Percentiles rank a stretch among this genome's conserved stretches.
Evolutionary conservation across 2,888 invertebrate species (phyloP).

Genomic region (Drosophila nr. fundita): DNA sequence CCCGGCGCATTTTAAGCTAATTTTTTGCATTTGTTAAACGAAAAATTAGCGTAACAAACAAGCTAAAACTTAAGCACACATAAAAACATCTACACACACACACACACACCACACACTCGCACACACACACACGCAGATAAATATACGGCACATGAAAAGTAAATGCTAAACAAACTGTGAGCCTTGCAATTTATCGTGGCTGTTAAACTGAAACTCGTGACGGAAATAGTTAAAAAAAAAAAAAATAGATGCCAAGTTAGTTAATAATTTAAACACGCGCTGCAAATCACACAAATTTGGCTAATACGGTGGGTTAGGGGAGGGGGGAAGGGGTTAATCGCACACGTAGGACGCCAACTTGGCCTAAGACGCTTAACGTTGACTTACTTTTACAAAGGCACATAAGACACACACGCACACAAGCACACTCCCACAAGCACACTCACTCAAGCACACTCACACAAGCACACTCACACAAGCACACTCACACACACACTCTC

Average conservation of each 20-base stretch:
- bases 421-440: constrained; percentile 2
- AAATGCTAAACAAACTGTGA: constrained; percentile 56
- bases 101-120: constrained; percentile 6
- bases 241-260: constrained; percentile 34
- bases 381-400: constrained; percentile 61
- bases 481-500: constrained; percentile 12
- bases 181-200: constrained; percentile 49
- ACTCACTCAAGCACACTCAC: constrained; percentile 1
- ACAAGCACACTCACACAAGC: constrained; percentile 12
- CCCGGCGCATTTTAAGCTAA: constrained; percentile 26
- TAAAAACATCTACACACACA: constrained; percentile 10
- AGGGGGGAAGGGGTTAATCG: neutral
- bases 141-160: constrained; percentile 10
- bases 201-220: constrained; percentile 76
- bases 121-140: constrained; percentile 1
- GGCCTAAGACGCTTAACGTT: constrained; percentile 57
- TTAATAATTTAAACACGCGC: constrained; percentile 71
- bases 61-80: constrained; percentile 27
- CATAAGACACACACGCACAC: constrained; percentile 1
- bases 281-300: constrained; percentile 50
- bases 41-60: constrained; percentile 56
- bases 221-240: constrained; percentile 31
- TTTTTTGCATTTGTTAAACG: constrained; percentile 44
- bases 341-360: constrained; percentile 45
- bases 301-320: constrained; percentile 3